A percentile compares a stretch with the other conserved stretches of the same genome.
Conservation (phyloP, 2,113 vertebrate species). For the Eubucco bourcierii region DNA sequence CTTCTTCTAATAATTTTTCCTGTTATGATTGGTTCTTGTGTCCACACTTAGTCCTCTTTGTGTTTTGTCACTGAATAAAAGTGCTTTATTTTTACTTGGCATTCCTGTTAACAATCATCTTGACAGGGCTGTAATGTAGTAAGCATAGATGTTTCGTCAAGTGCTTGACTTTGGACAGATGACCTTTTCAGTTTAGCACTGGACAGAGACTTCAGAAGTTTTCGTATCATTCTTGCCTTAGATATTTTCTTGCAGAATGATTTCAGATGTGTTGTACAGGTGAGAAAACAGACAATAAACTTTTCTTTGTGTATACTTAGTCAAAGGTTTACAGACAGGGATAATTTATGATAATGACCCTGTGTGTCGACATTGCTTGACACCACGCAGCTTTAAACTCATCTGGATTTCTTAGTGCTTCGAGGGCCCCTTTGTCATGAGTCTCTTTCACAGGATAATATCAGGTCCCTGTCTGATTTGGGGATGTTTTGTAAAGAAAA, state of each 20-base stretch:
- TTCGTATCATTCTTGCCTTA: neutral
- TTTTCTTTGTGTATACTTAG: neutral
- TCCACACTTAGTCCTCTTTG: neutral
- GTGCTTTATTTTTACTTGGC: neutral
- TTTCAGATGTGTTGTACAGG: neutral
- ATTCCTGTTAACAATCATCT: accelerated
- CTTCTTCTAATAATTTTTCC: neutral
- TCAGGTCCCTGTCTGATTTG: neutral
- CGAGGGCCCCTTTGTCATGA: neutral
- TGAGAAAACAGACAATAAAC: neutral
- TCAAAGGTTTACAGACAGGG: neutral
- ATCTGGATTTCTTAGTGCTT: neutral
- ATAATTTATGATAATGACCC: neutral
- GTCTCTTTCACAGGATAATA: neutral
- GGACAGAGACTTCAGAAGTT: neutral
- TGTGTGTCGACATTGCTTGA: neutral
- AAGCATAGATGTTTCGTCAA: neutral
- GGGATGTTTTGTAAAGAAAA: accelerated
- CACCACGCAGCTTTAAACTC: neutral
- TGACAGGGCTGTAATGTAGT: neutral
- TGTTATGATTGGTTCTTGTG: neutral
- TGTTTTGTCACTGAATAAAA: neutral
- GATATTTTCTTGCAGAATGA: neutral
- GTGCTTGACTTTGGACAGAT: neutral
- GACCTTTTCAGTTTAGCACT: neutral